A percentile compares a stretch with the other conserved stretches of the same genome.
Evolutionary conservation across 2,113 vertebrate species (phyloP).

Genomic region (Limanda limanda): DNA sequence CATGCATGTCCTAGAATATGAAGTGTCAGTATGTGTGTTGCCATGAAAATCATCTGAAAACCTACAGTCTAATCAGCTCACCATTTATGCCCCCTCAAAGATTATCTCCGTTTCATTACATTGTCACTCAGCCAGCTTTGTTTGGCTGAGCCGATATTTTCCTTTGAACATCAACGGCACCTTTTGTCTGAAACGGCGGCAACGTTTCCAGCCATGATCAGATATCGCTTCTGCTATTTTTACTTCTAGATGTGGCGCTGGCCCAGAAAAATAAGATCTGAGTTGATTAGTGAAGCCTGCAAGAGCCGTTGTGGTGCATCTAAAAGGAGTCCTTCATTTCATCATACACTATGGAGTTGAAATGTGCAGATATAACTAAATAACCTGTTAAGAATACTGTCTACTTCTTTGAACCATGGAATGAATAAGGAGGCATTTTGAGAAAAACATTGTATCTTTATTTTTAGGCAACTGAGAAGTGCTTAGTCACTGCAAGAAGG

Average conservation of each 20-base stretch:
- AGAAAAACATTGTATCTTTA: slow-evolving; percentile 58
- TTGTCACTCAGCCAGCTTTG: slow-evolving; percentile 57
- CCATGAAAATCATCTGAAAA: slow-evolving; percentile 21
- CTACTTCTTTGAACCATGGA: slow-evolving; percentile 33
- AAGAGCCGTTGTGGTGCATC: slow-evolving; percentile 57
- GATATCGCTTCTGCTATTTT: slow-evolving; percentile 72
- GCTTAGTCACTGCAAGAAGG: slow-evolving; percentile 40
- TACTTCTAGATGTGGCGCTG: slow-evolving; percentile 54
- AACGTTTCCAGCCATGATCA: slow-evolving; percentile 63
- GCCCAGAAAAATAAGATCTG: slow-evolving; percentile 66
- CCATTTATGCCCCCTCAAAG: slow-evolving; percentile 15
- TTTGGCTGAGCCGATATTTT: slow-evolving; percentile 49
- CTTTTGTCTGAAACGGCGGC: slow-evolving; percentile 64
- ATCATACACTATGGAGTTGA: slow-evolving; percentile 32
- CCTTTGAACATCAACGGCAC: slow-evolving; percentile 67
- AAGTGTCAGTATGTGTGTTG: background rate
- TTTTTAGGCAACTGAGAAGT: slow-evolving; percentile 50
- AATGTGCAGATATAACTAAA: slow-evolving; percentile 51
- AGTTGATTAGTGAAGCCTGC: slow-evolving; percentile 59
- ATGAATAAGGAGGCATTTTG: slow-evolving; percentile 37
- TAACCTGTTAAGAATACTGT: slow-evolving; percentile 29
- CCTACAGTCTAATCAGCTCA: slow-evolving; percentile 24
- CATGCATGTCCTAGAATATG: background rate
- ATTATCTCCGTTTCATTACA: slow-evolving; percentile 59
- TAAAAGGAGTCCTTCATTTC: slow-evolving; percentile 63